These are phyloP conservation scores for Galbula dea DNA, from an alignment of 2,113 vertebrate species.

Conservation along the genomic window DNA sequence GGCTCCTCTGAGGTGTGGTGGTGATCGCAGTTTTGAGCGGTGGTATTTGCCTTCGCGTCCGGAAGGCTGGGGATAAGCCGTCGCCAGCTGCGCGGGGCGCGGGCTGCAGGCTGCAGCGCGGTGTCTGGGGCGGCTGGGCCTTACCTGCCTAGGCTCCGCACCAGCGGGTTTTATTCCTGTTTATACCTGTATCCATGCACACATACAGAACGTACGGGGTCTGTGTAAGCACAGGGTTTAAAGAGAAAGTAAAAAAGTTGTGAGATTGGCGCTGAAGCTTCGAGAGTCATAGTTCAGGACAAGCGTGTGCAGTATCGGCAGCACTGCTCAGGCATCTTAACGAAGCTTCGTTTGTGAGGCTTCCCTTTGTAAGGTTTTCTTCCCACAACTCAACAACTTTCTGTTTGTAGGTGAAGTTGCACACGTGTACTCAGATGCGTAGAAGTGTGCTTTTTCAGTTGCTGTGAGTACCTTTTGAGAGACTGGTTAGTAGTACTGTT, in stretches of 20 bases:
- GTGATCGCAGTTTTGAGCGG: not conserved
- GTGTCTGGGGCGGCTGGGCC: too few species aligned
- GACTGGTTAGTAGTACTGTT: rapidly evolving
- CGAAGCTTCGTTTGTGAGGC: too few species aligned
- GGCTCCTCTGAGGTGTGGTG: too few species aligned
- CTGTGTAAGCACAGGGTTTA: not conserved
- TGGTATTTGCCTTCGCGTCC: too few species aligned
- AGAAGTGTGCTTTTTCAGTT: not conserved
- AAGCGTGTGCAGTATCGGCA: rapidly evolving
- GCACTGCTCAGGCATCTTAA: not conserved
- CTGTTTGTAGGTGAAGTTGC: not conserved
- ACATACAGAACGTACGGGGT: too few species aligned
- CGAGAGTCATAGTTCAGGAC: rapidly evolving
- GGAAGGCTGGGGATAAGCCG: too few species aligned
- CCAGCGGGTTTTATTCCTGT: too few species aligned
- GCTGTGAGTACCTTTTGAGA: too few species aligned
- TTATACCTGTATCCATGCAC: rapidly evolving
- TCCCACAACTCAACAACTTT: rapidly evolving
- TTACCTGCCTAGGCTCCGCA: not conserved
- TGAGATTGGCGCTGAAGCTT: rapidly evolving
- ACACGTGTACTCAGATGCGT: rapidly evolving
- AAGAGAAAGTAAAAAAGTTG: too few species aligned
- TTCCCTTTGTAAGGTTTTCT: not conserved
- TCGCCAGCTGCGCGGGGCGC: too few species aligned
- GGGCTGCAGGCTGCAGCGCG: not conserved